Evolutionary conservation across 2,888 invertebrate species (phyloP), one percentile per base, ranked within the genome.

Genomic region (Muscina levida): DNA sequence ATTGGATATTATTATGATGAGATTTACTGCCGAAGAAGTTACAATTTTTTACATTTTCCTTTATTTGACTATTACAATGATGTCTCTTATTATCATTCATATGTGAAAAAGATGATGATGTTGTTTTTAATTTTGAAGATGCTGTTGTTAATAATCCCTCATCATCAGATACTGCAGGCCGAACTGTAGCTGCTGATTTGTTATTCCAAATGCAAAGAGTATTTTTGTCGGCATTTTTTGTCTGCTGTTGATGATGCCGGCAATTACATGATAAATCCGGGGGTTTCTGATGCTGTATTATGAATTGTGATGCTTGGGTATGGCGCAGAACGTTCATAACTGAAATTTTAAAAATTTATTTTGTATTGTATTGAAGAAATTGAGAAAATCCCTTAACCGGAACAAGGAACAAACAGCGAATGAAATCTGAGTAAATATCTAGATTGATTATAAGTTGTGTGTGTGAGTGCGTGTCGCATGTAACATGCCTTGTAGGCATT

Each of bases 1-100:
- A 57, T 1, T n/a, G n/a, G n/a, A n/a, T n/a, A n/a, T 15, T 59
- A n/a, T 11, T 37, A 59, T 59, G 59, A 59, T 59, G 59, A 62
- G 39, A 42, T 39, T 37, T 39, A 31, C 37, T 22, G 53, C 53
- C 53, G 24, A 53, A 17, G 31, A n/a, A 46, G 15, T 53, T 53
- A 53, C 22, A 53, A 22, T 62, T 77, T 67, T 51, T 77, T 8
- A 68, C 68, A 75, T 72, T 8, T 72, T 67, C 56, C 72, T 51
- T 56, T 22, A 68, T 42, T n/a, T 56, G 19, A 42, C 68, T 53
- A 56, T 24, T 68, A 22, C 42, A 22, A 68, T 42, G 37, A 39
- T 53, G 6, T 46, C n/a, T n/a, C n/a, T n/a, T n/a, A 39, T 48
- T 42, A 22, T 65, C 56, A n/a, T 53, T 22, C 42, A 22, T 19